These are phyloP conservation scores for Mamestra brassicae DNA, from an alignment of 2,888 invertebrate genomes.

Conservation along the genomic window DNA sequence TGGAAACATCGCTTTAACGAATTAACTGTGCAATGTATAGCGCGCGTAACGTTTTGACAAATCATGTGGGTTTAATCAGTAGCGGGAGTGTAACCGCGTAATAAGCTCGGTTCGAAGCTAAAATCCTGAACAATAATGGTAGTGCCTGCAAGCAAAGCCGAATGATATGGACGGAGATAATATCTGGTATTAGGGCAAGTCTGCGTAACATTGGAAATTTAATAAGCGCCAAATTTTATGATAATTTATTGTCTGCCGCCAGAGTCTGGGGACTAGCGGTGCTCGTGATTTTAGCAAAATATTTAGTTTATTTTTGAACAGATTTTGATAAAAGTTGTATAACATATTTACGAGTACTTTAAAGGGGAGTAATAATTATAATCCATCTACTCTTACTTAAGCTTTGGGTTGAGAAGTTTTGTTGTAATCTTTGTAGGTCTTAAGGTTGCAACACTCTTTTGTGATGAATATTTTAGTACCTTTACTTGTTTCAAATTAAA, in stretches of 20 bases:
- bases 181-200: slow-evolving; percentile 27
- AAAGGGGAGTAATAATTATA: background rate
- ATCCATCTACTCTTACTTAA: too few relatives aligned
- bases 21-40: slow-evolving; percentile 34
- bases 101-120: slow-evolving; percentile 47
- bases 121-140: slow-evolving; percentile 53
- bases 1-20: slow-evolving; percentile 21
- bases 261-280: background rate
- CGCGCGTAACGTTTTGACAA: slow-evolving; percentile 24
- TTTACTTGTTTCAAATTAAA: background rate
- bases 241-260: slow-evolving; percentile 32
- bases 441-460: background rate
- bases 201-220: slow-evolving; percentile 41
- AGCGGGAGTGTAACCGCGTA: slow-evolving; percentile 33
- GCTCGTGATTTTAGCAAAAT: slow-evolving; percentile 26
- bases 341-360: slow-evolving; percentile 20
- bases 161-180: slow-evolving; percentile 45
- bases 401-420: background rate
- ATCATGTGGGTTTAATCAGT: slow-evolving; percentile 43
- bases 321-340: background rate
- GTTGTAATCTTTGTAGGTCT: background rate
- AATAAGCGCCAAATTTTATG: slow-evolving; percentile 46
- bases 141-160: slow-evolving; percentile 31
- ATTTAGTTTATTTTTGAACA: slow-evolving; percentile 8
- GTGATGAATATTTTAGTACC: background rate